Conservation (phyloP, 2,113 vertebrate genomes). For the Cathartes aura region DNA sequence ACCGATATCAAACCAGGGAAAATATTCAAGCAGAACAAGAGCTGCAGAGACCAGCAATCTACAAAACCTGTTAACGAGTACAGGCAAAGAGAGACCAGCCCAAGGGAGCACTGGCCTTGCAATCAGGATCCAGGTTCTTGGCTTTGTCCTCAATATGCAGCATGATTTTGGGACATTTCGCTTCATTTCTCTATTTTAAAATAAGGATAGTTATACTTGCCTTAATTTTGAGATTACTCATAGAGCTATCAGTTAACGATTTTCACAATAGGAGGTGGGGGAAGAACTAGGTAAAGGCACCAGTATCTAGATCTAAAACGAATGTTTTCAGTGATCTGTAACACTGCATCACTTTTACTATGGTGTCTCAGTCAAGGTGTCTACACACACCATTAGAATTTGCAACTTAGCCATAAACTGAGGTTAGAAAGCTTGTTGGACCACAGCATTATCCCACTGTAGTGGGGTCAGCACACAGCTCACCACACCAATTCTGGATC, state of each 20-base stretch:
- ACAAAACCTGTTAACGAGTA: not conserved
- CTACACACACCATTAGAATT: not conserved
- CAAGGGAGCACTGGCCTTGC: not conserved
- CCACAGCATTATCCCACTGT: not conserved
- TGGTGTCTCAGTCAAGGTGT: not conserved
- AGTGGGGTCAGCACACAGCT: not conserved
- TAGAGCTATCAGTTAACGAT: not conserved
- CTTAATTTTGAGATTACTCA: not conserved
- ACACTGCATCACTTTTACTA: not conserved
- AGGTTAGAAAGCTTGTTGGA: not conserved
- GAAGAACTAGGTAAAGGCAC: not conserved
- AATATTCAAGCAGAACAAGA: not conserved
- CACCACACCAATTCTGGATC: not conserved
- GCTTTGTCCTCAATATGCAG: not conserved
- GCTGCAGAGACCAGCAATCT: not conserved
- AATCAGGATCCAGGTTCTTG: not conserved
- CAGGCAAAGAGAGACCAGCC: not conserved
- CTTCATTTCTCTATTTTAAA: not conserved
- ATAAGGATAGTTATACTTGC: not conserved
- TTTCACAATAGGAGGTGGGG: not conserved
- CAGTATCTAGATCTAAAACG: not conserved
- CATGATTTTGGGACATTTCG: not conserved
- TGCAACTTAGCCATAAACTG: not conserved
- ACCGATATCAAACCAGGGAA: not conserved
- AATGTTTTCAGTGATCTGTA: not conserved